phyloP scores from a whole-genome alignment of 2,113 vertebrate species.

The Albula glossodonta region DNA sequence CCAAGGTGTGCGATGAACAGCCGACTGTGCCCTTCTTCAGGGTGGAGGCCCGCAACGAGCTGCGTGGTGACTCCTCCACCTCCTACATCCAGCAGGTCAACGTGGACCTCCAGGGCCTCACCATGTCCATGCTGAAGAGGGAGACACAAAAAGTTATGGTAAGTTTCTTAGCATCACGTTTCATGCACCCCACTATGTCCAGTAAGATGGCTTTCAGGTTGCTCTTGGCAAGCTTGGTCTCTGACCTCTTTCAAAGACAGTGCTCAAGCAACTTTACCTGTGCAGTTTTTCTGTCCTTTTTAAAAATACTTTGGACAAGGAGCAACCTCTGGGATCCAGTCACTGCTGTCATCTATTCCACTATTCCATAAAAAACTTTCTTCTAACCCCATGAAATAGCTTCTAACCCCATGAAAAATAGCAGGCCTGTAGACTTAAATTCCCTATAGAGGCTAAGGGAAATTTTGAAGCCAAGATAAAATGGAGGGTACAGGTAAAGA shows the following conservation, averaged over 20 bases:
- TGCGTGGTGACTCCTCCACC: slow-evolving; percentile 54
- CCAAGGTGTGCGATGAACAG: slow-evolving; percentile 66
- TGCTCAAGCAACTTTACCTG: not conserved
- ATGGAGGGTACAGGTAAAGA: not conserved
- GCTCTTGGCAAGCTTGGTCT: not conserved
- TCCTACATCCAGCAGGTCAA: slow-evolving; percentile 65
- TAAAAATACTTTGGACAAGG: not conserved
- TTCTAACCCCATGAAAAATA: not conserved
- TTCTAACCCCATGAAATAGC: not conserved
- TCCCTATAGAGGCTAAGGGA: not conserved
- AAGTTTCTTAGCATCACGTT: slow-evolving; percentile 34
- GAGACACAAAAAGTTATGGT: slow-evolving; percentile 73
- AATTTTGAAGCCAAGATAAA: not conserved
- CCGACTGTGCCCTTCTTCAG: slow-evolving; percentile 69
- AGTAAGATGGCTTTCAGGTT: not conserved
- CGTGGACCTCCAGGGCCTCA: slow-evolving; percentile 56
- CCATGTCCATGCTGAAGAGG: slow-evolving; percentile 63
- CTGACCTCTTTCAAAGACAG: not conserved
- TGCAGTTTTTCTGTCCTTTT: not conserved
- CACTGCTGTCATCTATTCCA: too few species aligned
- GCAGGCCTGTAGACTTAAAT: not conserved
- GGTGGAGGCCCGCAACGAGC: slow-evolving; percentile 72
- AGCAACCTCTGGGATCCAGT: too few species aligned
- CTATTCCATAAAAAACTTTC: too few species aligned
- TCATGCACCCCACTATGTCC: not conserved